Evolutionary conservation across 2,888 invertebrate species (phyloP), one percentile per base, ranked within the genome.

Genomic region (Acronicta psi): DNA sequence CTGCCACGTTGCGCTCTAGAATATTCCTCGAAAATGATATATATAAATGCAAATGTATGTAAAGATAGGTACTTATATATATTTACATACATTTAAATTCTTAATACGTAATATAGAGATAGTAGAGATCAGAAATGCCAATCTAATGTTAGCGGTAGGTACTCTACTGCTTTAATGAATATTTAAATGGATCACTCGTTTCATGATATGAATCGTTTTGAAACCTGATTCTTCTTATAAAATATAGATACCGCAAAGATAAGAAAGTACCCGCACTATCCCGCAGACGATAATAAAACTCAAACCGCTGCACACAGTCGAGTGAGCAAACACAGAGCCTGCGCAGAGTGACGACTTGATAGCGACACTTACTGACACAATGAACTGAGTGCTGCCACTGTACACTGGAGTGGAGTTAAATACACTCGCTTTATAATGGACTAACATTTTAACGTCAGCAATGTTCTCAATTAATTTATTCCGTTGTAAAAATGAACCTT

Each of bases 331-430:
- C 38, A 17, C 8, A 29, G n/a, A 13, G 49, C 23, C 25, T 47
- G 47, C 38, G 25, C 11, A 40, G 29, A 49, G 18, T 31, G 29
- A 29, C 40, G 17, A n/a, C 40, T 40, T 40, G 17, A 49, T 38
- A 40, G 40, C 29, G 17, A n/a, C 40, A 40, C 49, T 49, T 40
- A 40, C 49, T 14, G n/a, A 34, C n/a, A 40, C 49, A 49, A 40
- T 40, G 40, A 29, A 49, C 25, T 37, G 16, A 2, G 3, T 25
- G 20, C 16, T 38, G 45, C 14, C 23, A 16, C 11, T n/a, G 20
- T 36, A 37, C 9, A 23, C 37, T 47, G 25, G 8, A 16, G 16
- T 38, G 25, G 8, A 16, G 16, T 38, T 25, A 47, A 38, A 47
- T 25, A 7, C 14, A 38, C 11, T 16, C 11, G 25, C 6, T 11